These are phyloP conservation scores for Drosophila sturtevanti DNA, from an alignment of 1,140 invertebrate species.

Conservation along the genomic window DNA sequence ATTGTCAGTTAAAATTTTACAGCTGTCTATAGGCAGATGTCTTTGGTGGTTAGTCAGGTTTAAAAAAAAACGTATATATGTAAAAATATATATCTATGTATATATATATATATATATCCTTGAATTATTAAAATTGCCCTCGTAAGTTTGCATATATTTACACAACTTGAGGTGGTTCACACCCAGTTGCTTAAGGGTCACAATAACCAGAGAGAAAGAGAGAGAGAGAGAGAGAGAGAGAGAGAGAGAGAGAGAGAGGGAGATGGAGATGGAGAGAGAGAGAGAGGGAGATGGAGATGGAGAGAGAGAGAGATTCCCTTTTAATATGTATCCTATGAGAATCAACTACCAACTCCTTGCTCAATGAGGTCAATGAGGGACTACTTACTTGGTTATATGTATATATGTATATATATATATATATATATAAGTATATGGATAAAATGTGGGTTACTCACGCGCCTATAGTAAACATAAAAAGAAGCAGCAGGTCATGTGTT, in stretches of 20 bases:
- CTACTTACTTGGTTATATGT: not conserved
- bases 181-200: not conserved
- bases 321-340: not conserved
- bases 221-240: not conserved
- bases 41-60: too few relatives aligned
- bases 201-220: not conserved
- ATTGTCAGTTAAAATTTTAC: too few relatives aligned
- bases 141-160: not conserved
- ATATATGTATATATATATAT: too few relatives aligned
- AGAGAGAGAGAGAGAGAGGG: too few relatives aligned
- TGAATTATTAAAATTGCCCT: not conserved
- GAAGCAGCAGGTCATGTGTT: too few relatives aligned
- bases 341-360: not conserved
- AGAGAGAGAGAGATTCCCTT: not conserved
- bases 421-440: too few relatives aligned
- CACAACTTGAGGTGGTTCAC: not conserved
- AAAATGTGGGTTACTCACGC: conserved; percentile 2
- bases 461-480: not conserved
- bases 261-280: too few relatives aligned
- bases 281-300: not conserved
- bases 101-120: too few relatives aligned
- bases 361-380: not conserved
- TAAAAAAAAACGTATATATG: too few relatives aligned
- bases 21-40: too few relatives aligned
- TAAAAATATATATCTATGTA: too few relatives aligned